Conservation (phyloP, 2,888 invertebrate genomes). For the Chrysina gloriosa region DNA sequence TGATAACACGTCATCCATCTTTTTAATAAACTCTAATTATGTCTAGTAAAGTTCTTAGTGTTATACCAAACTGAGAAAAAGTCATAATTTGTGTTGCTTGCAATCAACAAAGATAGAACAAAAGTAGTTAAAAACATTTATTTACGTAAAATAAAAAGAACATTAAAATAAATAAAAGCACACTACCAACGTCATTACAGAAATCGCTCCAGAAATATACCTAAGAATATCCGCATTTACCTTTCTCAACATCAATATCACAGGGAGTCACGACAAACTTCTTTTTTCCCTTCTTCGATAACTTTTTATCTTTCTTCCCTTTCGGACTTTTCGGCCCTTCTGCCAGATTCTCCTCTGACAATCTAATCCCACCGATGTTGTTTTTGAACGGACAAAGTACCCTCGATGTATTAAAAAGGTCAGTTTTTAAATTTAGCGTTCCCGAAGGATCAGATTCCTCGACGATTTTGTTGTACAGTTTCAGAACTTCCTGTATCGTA, state of each 20-base stretch:
- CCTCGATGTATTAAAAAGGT: not conserved
- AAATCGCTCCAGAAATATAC: not conserved
- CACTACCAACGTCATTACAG: not conserved
- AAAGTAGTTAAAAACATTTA: no score
- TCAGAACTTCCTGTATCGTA: slow-evolving; percentile 50
- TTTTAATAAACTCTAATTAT: no score
- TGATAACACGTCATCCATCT: no score
- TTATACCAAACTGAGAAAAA: no score
- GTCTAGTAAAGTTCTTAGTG: no score
- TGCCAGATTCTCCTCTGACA: not conserved
- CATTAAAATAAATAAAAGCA: not conserved
- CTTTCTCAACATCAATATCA: slow-evolving; percentile 14
- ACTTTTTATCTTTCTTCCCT: slow-evolving; percentile 40
- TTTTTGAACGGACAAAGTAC: not conserved
- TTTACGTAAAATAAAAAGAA: not conserved
- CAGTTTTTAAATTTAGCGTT: slow-evolving; percentile 11
- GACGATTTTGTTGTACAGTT: slow-evolving; percentile 48
- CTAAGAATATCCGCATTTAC: not conserved
- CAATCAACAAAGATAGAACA: no score
- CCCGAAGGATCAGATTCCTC: slow-evolving; percentile 41
- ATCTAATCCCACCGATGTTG: not conserved
- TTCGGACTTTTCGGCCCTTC: slow-evolving; percentile 11
- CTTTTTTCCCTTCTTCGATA: slow-evolving; percentile 33
- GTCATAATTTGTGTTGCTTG: no score
- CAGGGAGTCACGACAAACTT: slow-evolving; percentile 55